phyloP scores from a whole-genome alignment of 2,888 invertebrate genomes.

The Acrobasis repandana region DNA sequence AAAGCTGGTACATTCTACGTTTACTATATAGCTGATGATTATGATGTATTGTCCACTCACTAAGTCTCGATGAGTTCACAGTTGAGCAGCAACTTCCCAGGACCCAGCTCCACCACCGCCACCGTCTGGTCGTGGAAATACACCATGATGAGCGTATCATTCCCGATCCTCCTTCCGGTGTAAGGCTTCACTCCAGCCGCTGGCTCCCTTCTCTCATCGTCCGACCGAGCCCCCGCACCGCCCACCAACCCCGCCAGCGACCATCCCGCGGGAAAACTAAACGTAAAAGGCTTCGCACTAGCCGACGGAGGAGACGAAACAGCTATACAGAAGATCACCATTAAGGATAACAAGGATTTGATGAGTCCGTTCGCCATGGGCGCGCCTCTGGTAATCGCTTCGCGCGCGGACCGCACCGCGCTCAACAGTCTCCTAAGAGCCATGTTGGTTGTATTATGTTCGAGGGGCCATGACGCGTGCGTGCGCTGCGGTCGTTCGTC shows the following conservation, averaged over 20 bases:
- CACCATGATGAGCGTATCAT: conserved; percentile 88
- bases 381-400: conserved; percentile 63
- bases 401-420: conserved; percentile 70
- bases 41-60: conserved; percentile 84
- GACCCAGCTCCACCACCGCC: conserved; percentile 90
- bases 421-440: conserved; percentile 67
- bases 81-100: conserved; percentile 86
- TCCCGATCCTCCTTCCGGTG: conserved; percentile 85
- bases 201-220: conserved; percentile 58
- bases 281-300: conserved; percentile 74
- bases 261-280: conserved; percentile 76
- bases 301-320: conserved; percentile 72
- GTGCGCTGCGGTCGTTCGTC: conserved; percentile 49
- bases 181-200: conserved; percentile 81
- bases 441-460: conserved; percentile 48
- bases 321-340: conserved; percentile 72
- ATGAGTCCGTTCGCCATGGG: conserved; percentile 69
- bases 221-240: conserved; percentile 61
- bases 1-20: too few species aligned
- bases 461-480: conserved; percentile 54
- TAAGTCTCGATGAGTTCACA: conserved; percentile 94
- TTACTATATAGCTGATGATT: too few species aligned
- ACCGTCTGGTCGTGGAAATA: conserved; percentile 92
- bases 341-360: conserved; percentile 67
- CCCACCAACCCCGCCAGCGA: conserved; percentile 74